These are phyloP conservation scores for Ericerus pela DNA, from an alignment of 1,140 invertebrate genomes.

Conservation along the genomic window DNA sequence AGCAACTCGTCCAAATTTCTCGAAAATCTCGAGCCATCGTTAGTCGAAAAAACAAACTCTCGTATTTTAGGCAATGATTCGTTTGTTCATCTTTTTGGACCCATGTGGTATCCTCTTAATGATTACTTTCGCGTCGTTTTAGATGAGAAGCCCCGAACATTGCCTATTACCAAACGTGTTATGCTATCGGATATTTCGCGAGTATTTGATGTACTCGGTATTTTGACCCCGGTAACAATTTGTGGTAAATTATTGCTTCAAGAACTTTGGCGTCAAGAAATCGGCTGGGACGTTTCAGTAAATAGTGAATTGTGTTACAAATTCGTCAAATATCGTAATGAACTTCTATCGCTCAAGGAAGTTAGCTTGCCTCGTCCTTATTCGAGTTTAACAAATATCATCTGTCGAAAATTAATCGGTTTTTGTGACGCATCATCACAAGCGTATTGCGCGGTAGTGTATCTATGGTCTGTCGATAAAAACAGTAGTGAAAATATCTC, in stretches of 20 bases:
- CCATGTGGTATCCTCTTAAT: not conserved
- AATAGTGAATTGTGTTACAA: conserved; percentile 11
- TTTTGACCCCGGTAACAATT: conserved; percentile 23
- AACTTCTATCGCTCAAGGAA: not conserved
- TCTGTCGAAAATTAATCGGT: conserved; percentile 1
- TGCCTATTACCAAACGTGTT: conserved; percentile 11
- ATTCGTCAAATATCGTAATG: not conserved
- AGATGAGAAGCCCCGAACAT: not conserved
- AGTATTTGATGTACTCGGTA: conserved; percentile 25
- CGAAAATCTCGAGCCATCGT: not conserved
- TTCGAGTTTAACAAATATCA: not conserved
- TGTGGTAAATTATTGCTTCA: conserved; percentile 26
- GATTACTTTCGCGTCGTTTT: not conserved
- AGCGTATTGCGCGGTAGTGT: conserved; percentile 15
- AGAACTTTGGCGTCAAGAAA: conserved; percentile 19
- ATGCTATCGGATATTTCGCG: conserved; percentile 19
- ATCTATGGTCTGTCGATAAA: not conserved
- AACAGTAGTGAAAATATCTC: conserved; percentile 13
- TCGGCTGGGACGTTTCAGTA: conserved; percentile 23
- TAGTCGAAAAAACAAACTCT: not conserved
- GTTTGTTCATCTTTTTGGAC: too few relatives aligned
- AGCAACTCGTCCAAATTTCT: not conserved
- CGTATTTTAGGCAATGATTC: not conserved
- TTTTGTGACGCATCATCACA: conserved; percentile 15
- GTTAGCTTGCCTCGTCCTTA: not conserved